Evolutionary conservation across 2,797 vertebrate species (phyloP), one percentile per base, ranked within the genome.

Genomic region (Spinus pinus): DNA sequence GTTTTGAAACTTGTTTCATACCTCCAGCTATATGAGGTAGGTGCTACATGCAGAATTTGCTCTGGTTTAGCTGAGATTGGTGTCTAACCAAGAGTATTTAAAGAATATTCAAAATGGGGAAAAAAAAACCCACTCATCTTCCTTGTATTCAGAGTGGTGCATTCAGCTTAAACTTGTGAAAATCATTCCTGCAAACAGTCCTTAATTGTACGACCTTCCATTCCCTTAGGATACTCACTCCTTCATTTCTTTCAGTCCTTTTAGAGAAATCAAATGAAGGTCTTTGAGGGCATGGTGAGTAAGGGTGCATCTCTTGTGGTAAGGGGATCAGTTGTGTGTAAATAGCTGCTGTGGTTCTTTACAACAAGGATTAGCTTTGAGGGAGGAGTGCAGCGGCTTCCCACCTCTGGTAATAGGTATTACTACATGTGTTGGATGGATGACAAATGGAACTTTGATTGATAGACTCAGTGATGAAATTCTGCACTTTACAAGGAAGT

Each of bases 391-490:
- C 72, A 47, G 30, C 78, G 86, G 37, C 51, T 90, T 94, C 78
- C 60, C 21, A 44, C 35, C n/a, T 73, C 42, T 94, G 21, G 31
- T 57, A 91, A 64, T 73, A 91, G 89, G 57, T 72, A 88, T 91
- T 90, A 60, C 75, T 83, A 54, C 5, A 23, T 72, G 57, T 1
- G 2, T 78, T 62, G 49, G 70, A 69, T 89, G 49, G 60, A 67
- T 88, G 78, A 73, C 7, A 51, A 95, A 79, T 81, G 23, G 44
- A 77, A 69, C 53, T 95, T 93, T 89, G 95, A 88, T 44, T 88
- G 86, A 85, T 89, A 88, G 87, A 81, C 62, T 77, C 88, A 94
- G 81, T 82, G 57, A 86, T 81, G 49, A 78, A 92, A 82, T 73
- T 82, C 73, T 87, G 50, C 77, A 73, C 70, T 78, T 96, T 86